Percentiles rank a stretch among this genome's conserved stretches.
These are phyloP conservation scores for Hypercompe scribonia DNA, from an alignment of 2,888 invertebrate species.

Conservation along the genomic window DNA sequence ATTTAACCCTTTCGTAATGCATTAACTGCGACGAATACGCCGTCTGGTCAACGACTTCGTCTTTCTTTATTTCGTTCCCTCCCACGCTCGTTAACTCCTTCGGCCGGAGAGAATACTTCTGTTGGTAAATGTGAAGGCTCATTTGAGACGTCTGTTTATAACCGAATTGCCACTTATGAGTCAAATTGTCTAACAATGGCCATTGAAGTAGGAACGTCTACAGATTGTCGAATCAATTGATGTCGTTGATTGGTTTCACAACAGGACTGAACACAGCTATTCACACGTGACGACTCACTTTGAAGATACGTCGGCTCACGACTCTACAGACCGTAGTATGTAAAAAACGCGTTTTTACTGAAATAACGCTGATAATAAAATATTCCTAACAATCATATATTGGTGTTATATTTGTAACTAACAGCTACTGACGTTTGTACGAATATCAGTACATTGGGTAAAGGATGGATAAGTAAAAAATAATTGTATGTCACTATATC, in stretches of 20 bases:
- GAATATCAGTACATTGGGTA: neutral
- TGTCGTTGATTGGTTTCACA: slow-evolving; percentile 15
- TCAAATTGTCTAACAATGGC: slow-evolving; percentile 29
- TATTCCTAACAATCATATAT: neutral
- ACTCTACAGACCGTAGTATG: neutral
- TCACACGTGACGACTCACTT: neutral
- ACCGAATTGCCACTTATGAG: slow-evolving; percentile 11
- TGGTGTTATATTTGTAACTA: neutral
- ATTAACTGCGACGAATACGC: neutral
- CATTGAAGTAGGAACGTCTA: slow-evolving; percentile 1
- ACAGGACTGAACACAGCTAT: neutral
- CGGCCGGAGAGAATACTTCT: neutral
- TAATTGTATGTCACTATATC: neutral
- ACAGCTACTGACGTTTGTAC: neutral
- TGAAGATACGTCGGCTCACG: neutral
- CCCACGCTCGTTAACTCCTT: neutral
- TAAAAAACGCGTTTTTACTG: neutral
- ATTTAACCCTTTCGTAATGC: neutral
- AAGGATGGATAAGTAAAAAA: neutral
- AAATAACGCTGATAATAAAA: neutral
- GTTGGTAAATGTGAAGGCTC: neutral
- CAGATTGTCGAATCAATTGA: slow-evolving; percentile 17
- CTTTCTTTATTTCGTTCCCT: neutral
- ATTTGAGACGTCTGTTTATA: neutral
- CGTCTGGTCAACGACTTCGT: neutral